Evolutionary conservation across 2,113 vertebrate species (phyloP).

Genomic region (Rhinolophus ferrumequinum): DNA sequence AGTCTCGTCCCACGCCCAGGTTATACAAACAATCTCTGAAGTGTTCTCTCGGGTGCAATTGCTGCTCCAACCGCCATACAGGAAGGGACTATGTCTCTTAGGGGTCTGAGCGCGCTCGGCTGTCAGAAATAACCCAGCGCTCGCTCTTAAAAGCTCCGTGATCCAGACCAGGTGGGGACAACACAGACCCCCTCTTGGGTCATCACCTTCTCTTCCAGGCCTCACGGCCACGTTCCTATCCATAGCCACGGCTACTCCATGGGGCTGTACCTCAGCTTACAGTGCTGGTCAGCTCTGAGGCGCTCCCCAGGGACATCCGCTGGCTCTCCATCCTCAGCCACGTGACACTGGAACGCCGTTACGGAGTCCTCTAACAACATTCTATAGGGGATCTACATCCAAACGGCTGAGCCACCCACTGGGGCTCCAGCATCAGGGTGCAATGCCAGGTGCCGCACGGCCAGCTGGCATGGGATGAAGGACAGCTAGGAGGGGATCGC

Average conservation of each 20-base stretch:
- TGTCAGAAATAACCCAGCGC: rapidly evolving
- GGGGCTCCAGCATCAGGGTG: rapidly evolving
- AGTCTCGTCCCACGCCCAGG: rapidly evolving
- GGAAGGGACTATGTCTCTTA: rapidly evolving
- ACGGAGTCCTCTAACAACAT: rapidly evolving
- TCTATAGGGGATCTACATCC: not conserved
- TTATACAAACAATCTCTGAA: rapidly evolving
- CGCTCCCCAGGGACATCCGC: not conserved
- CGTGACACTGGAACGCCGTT: rapidly evolving
- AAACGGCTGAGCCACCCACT: rapidly evolving
- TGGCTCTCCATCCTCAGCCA: not conserved
- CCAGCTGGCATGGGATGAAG: rapidly evolving
- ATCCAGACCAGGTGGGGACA: not conserved
- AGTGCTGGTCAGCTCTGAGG: not conserved
- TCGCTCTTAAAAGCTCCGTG: rapidly evolving
- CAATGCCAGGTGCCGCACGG: rapidly evolving
- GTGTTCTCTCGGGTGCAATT: rapidly evolving
- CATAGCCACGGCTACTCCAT: not conserved
- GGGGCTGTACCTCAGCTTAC: not conserved
- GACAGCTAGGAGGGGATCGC: not conserved
- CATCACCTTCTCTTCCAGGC: not conserved
- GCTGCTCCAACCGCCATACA: rapidly evolving
- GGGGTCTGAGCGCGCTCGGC: not conserved
- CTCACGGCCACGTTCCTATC: not conserved
- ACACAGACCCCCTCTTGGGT: too few relatives aligned